Base-by-base conservation (phyloP, 2,113 vertebrate species). In the Colaptes auratus region DNA sequence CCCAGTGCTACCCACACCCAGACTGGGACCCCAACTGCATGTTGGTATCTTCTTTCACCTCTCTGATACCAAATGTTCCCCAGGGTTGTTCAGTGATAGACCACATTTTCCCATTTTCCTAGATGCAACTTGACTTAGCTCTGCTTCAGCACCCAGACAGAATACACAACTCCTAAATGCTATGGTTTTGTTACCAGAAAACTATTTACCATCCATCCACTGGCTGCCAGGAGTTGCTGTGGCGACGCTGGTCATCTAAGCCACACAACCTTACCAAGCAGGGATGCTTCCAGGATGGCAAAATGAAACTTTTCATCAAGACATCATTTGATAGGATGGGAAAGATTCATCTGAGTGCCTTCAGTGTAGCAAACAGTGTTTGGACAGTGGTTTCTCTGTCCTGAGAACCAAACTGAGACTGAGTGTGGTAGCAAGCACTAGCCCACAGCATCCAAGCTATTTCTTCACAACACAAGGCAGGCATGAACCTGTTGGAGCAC, bases 401-500 rank as follows among this genome's bases (percentile, higher is more conserved):
- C 71, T 12, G 20, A 50, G 28, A 85, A 20, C 12, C 28, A 67
- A 60, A 48, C 7, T 15, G 31, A 33, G 44, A 4, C n/a, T 21
- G 53, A 8, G 7, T 25, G 21, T 8, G 44, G 44, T 2, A 58
- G 15, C 55, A 39, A 46, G 28, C 20, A 42, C 25, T 20, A 55
- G 44, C 10, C n/a, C 28, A 66, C 28, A 13, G 9, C 2, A 0
- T 11, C 27, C 33, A 6, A 2, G 3, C 17, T 6, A 5, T 72
- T 72, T 52, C 14, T 18, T 35, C 59, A 35, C 33, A 61, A 24
- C 59, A 61, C 13, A 61, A 35, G 33, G 35, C 35, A 35, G 23
- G 21, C 59, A 15, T 35, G 33, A 52, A 13, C 23, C 23, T 52
- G 50, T 52, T 52, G 50, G 7, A 52, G 50, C 50, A 52, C 24